A percentile compares a stretch with the other conserved stretches of the same genome.
phyloP scores from a whole-genome alignment of 2,113 vertebrate species.

The Cisticola juncidis region DNA sequence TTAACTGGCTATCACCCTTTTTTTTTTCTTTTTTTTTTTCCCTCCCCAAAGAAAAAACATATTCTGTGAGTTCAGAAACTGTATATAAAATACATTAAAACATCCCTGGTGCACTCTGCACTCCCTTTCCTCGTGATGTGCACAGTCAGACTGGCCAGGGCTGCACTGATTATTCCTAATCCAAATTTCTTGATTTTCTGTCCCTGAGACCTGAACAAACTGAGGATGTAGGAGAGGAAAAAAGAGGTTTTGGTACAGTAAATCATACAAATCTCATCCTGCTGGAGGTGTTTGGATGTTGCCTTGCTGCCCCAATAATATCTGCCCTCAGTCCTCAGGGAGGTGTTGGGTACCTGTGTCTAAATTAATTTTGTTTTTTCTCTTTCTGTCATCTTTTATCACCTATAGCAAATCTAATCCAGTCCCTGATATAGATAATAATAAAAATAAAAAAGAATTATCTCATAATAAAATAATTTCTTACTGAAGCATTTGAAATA shows the following conservation, averaged over 20 bases:
- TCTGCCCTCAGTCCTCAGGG: background rate
- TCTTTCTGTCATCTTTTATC: background rate
- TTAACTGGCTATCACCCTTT: background rate
- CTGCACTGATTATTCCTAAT: background rate
- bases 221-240: background rate
- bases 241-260: background rate
- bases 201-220: background rate
- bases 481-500: background rate
- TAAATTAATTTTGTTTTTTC: background rate
- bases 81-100: background rate
- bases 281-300: background rate
- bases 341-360: background rate
- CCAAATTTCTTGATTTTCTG: background rate
- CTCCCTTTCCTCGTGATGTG: background rate
- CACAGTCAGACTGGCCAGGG: background rate
- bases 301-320: background rate
- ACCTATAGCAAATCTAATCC: background rate
- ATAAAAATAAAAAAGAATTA: too few relatives aligned
- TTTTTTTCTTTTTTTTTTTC: background rate
- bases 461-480: background rate
- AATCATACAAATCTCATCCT: background rate
- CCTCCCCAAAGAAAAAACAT: accelerated
- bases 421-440: background rate
- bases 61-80: background rate
- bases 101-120: background rate